Conservation (phyloP, 2,113 vertebrate genomes). For the Peromyscus polionotus region DNA sequence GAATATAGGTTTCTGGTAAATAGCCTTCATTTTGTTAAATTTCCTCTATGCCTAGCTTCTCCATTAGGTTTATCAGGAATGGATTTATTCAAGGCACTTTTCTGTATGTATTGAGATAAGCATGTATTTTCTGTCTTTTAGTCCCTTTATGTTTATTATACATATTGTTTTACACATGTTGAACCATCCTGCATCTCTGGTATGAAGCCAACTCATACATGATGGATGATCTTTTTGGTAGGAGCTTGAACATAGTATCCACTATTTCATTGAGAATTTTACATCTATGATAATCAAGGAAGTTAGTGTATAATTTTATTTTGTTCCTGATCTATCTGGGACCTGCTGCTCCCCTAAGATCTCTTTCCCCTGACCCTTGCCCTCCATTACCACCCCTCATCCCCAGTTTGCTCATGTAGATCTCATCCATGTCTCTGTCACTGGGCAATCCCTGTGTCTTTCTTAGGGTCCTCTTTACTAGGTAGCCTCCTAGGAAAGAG, state of each 20-base stretch:
- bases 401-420: too few relatives aligned
- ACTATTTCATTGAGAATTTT: background rate
- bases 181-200: background rate
- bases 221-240: too few relatives aligned
- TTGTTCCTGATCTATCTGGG: too few relatives aligned
- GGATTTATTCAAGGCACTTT: background rate
- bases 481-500: too few relatives aligned
- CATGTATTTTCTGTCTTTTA: background rate
- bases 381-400: too few relatives aligned
- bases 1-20: background rate
- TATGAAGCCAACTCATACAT: background rate
- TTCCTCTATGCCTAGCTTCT: background rate
- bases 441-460: too few relatives aligned
- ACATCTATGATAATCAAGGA: too few relatives aligned
- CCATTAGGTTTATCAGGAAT: background rate
- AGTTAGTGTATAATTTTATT: background rate
- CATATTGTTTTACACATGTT: background rate
- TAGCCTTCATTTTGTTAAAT: background rate
- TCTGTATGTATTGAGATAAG: background rate
- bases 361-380: too few relatives aligned
- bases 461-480: too few relatives aligned
- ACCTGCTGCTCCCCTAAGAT: too few relatives aligned
- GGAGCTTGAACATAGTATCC: background rate
- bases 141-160: background rate
- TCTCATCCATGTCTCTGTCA: too few relatives aligned